Conservation (phyloP, 2,888 invertebrate genomes). For the Acanthosepion esculentum region DNA sequence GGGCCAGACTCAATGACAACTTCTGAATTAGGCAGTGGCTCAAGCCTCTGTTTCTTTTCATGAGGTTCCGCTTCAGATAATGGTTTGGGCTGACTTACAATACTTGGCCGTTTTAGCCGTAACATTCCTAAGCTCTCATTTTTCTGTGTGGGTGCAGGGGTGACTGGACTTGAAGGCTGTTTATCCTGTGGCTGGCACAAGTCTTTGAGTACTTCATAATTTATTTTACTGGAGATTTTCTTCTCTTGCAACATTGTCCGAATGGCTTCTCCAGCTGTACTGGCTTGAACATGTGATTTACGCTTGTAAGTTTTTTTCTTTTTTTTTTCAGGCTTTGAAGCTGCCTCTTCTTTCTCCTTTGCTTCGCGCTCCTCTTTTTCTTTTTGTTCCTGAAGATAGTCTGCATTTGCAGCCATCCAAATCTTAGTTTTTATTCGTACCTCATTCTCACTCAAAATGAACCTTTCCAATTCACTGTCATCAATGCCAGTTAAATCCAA, state of each 20-base stretch:
- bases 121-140: not conserved
- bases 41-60: not conserved
- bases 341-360: conserved; percentile 87
- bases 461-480: conserved; percentile 91
- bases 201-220: conserved; percentile 95
- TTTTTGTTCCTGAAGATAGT: conserved; percentile 88
- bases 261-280: conserved; percentile 87
- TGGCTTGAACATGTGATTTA: conserved; percentile 69
- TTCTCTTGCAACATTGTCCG: conserved; percentile 97
- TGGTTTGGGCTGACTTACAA: not conserved
- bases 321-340: conserved; percentile 80
- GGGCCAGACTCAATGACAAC: conserved; percentile 68
- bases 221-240: conserved; percentile 95
- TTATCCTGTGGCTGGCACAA: conserved; percentile 74
- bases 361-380: conserved; percentile 88
- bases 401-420: conserved; percentile 92
- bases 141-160: not conserved
- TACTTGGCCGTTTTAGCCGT: conserved; percentile 35
- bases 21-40: conserved; percentile 42
- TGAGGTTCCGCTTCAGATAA: not conserved
- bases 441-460: conserved; percentile 89
- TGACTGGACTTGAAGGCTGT: not conserved
- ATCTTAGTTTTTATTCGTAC: conserved; percentile 85
- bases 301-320: not conserved
- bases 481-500: conserved; percentile 84